Evolutionary conservation across 2,113 vertebrate genomes (phyloP), one percentile per base, ranked within the genome.

Genomic region (Chamaea fasciata): DNA sequence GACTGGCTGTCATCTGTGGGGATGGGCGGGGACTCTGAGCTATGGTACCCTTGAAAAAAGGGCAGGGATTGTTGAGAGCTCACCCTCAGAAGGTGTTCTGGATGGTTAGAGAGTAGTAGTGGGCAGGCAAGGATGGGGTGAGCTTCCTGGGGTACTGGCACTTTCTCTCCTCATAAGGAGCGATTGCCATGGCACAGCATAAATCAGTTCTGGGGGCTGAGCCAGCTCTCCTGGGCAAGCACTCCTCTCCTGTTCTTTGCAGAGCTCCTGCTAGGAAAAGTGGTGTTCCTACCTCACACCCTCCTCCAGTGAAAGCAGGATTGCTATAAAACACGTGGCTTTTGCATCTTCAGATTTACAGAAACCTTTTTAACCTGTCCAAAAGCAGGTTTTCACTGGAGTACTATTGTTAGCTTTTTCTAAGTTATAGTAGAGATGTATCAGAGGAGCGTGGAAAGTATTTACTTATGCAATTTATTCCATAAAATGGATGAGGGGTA

Each of bases 31-130:
- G 24, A 10, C 21, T 47, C 20, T 10, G 49, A 53, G 23, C 33
- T 1, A 1, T 2, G 7, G 60, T 16, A 26, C 2, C 11, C 39
- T 55, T 49, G 15, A 19, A 8, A 39, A 81, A 81, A 42, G 30
- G 9, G 4, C n/a, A 49, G 60, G 10, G 15, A 5, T 9, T 65
- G 37, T 46, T 2, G 13, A 30, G n/a, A 83, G 8, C 6, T 3
- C 2, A 31, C 6, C 11, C 15, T 67, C 2, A 63, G 19, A 18
- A 33, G 10, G 27, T 53, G 33, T 67, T 46, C 21, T 57, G 35
- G 7, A 6, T 1, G 4, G 5, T 11, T 27, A 6, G 26, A 41
- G n/a, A 60, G 20, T 11, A 63, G 15, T 6, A 4, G 3, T 20
- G 30, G 16, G 24, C 19, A 55, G 30, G n/a, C 27, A 64, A 24